A percentile compares a stretch with the other conserved stretches of the same genome.
Evolutionary conservation across 2,888 invertebrate species (phyloP).

Genomic region (Cantharis lateralis): DNA sequence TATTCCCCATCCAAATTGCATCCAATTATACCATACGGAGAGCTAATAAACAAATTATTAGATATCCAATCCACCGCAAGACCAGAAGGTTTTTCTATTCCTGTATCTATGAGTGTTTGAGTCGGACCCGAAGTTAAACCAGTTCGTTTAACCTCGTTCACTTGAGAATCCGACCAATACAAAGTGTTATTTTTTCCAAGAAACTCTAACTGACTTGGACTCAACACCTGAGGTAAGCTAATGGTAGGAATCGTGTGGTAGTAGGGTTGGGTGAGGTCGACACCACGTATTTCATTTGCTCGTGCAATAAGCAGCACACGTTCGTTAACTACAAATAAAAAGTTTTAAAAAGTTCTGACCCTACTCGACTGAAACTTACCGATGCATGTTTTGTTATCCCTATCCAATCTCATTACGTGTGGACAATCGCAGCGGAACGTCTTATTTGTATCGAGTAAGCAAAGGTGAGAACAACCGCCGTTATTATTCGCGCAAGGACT

Average conservation of each 20-base stretch:
- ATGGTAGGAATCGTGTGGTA: conserved; percentile 84
- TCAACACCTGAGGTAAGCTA: conserved; percentile 70
- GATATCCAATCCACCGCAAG: conserved; percentile 86
- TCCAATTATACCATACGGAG: conserved; percentile 69
- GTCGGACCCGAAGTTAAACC: conserved; percentile 70
- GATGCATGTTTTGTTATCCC: conserved; percentile 69
- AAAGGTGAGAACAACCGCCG: conserved; percentile 82
- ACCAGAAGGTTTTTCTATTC: conserved; percentile 66
- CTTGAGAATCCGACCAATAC: conserved; percentile 79
- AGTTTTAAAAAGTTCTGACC: neutral
- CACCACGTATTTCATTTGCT: conserved; percentile 79
- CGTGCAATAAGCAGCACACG: conserved; percentile 78
- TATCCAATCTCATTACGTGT: conserved; percentile 79
- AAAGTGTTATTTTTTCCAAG: conserved; percentile 67
- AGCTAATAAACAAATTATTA: conserved; percentile 71
- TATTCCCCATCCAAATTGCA: conserved; percentile 75
- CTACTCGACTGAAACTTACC: conserved; percentile 54
- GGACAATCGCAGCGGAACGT: conserved; percentile 80
- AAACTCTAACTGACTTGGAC: conserved; percentile 74
- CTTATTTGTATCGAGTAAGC: conserved; percentile 70
- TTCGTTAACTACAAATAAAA: conserved; percentile 66
- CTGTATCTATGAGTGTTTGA: conserved; percentile 75
- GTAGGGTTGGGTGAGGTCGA: conserved; percentile 76
- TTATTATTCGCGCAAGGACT: conserved; percentile 72
- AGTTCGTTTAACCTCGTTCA: conserved; percentile 74